Conservation (phyloP, 1,140 invertebrate species). For the Drosophila prosaltans region DNA sequence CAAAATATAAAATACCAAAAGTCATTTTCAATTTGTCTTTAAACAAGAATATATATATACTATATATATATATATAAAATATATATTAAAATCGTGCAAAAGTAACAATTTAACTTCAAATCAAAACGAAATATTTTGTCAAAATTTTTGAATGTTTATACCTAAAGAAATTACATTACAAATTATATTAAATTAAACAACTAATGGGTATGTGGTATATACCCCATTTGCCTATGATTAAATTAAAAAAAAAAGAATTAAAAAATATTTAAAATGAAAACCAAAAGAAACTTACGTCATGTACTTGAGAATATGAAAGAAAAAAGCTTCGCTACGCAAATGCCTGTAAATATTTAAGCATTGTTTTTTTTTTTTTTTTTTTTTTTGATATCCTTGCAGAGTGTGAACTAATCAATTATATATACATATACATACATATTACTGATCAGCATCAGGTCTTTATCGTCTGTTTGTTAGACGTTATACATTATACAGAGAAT, state of each 20-base stretch:
- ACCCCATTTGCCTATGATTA: not conserved
- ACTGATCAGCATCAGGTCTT: not conserved
- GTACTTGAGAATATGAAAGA: slow-evolving; percentile 34
- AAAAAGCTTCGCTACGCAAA: slow-evolving; percentile 69
- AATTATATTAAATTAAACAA: slow-evolving; percentile 42
- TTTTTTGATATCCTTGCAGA: slow-evolving; percentile 29
- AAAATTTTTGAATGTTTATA: slow-evolving; percentile 79
- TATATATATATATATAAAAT: slow-evolving; percentile 15
- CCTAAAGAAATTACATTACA: slow-evolving; percentile 48
- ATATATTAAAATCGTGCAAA: slow-evolving; percentile 17
- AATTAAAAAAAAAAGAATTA: too few species aligned
- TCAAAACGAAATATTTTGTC: slow-evolving; percentile 77
- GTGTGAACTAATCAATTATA: not conserved
- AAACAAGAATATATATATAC: not conserved
- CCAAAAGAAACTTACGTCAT: slow-evolving; percentile 19
- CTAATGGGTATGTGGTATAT: slow-evolving; percentile 32
- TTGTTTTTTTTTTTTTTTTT: slow-evolving; percentile 30
- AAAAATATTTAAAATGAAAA: slow-evolving; percentile 11
- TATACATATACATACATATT: not conserved
- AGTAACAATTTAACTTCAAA: slow-evolving; percentile 35
- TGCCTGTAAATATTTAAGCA: slow-evolving; percentile 74
- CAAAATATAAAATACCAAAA: slow-evolving; percentile 24
- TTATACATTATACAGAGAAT: too few species aligned
- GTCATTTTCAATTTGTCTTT: slow-evolving; percentile 5
- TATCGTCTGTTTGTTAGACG: not conserved